phyloP scores from a whole-genome alignment of 2,113 vertebrate genomes.

The Platysteira castanea region DNA sequence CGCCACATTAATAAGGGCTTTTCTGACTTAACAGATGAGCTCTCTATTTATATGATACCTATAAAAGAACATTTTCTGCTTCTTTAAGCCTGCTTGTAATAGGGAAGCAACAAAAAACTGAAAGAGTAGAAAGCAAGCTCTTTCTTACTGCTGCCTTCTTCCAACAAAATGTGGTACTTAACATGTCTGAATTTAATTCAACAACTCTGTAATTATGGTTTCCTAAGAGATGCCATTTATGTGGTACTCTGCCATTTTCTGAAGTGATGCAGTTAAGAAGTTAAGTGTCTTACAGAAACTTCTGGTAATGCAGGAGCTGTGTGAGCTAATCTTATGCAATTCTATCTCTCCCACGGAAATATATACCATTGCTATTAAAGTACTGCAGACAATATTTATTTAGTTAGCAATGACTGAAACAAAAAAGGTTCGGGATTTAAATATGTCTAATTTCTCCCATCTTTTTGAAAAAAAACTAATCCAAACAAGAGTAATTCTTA shows the following conservation, averaged over 20 bases:
- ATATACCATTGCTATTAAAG: neutral
- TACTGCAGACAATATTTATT: neutral
- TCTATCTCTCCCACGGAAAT: neutral
- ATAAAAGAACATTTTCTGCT: constrained; percentile 42
- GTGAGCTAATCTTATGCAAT: neutral
- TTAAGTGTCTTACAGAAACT: neutral
- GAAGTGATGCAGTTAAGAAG: constrained; percentile 12
- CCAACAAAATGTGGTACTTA: neutral
- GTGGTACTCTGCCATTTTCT: constrained; percentile 1
- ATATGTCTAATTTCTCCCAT: neutral
- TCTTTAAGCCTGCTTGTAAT: neutral
- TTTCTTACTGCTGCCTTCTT: neutral
- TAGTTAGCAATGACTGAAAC: neutral
- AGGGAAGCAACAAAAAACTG: neutral
- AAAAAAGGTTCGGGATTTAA: neutral
- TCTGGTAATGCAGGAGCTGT: neutral
- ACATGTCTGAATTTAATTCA: neutral
- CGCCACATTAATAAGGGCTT: constrained; percentile 14
- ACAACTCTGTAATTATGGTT: neutral
- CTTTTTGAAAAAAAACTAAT: neutral
- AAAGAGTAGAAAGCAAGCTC: neutral
- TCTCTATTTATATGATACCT: constrained; percentile 11
- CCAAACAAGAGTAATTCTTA: neutral
- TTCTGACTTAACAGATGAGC: constrained; percentile 35
- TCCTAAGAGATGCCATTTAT: constrained; percentile 28